phyloP scores from a whole-genome alignment of 2,888 invertebrate species.

The Smittia aterrima region DNA sequence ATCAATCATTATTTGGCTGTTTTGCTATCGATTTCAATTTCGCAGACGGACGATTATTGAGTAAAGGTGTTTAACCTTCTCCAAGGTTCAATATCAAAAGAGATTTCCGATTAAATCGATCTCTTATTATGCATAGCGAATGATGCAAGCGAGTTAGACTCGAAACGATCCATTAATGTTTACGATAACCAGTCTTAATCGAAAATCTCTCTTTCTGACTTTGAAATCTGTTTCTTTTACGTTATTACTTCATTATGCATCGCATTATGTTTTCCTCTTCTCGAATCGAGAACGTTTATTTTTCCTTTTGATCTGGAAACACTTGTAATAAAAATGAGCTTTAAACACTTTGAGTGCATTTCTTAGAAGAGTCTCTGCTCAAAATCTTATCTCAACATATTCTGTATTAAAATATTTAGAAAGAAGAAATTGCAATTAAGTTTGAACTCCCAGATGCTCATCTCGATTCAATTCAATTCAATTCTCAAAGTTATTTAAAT shows the following conservation, averaged over 20 bases:
- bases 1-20: constrained; percentile 35
- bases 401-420: neutral
- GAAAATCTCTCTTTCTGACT: constrained; percentile 2
- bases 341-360: neutral
- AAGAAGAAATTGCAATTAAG: neutral
- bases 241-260: constrained; percentile 21
- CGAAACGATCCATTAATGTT: constrained; percentile 28
- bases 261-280: neutral
- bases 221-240: constrained; percentile 34
- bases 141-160: too few relatives aligned
- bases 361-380: too few relatives aligned
- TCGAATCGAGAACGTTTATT: neutral
- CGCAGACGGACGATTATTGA: neutral
- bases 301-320: neutral
- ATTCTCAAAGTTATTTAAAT: too few relatives aligned
- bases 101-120: too few relatives aligned
- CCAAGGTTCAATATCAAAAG: too few relatives aligned
- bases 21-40: neutral
- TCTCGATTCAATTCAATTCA: too few relatives aligned
- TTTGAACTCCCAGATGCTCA: constrained; percentile 24
- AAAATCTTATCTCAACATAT: too few relatives aligned
- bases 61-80: too few relatives aligned
- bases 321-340: neutral
- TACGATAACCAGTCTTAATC: constrained; percentile 3
- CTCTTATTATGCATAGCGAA: too few relatives aligned